Percentiles rank a stretch among this genome's conserved stretches.
These are phyloP conservation scores for Umimayanthus chanpuru DNA, from an alignment of 92 coral and sea anemone species.

Conservation along the genomic window DNA sequence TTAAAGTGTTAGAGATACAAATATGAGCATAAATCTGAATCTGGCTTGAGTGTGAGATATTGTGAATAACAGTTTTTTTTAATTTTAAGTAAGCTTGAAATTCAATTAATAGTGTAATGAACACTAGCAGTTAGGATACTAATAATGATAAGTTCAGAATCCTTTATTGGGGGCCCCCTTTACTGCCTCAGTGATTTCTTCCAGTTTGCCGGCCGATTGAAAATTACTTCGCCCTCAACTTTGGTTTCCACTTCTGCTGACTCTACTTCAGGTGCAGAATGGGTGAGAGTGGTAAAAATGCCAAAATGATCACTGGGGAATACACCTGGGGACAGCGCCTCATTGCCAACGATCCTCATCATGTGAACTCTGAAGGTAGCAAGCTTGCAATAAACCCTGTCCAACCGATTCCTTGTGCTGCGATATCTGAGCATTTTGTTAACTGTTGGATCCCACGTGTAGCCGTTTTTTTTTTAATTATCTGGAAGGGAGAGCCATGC, in stretches of 20 bases:
- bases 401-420: constrained; percentile 51
- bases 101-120: no score
- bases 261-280: neutral
- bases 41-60: no score
- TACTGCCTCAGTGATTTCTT: constrained; percentile 13
- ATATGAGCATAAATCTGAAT: no score
- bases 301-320: constrained; percentile 72
- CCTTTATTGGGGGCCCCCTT: no score
- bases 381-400: constrained; percentile 67
- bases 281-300: constrained; percentile 31
- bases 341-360: constrained; percentile 45
- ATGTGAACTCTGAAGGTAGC: constrained; percentile 46
- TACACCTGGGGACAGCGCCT: constrained; percentile 21
- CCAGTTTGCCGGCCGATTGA: constrained; percentile 59
- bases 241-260: neutral
- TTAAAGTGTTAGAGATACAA: no score
- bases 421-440: constrained; percentile 36
- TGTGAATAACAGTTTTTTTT: no score
- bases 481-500: constrained; percentile 54
- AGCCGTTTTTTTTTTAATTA: constrained; percentile 53
- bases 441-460: constrained; percentile 53
- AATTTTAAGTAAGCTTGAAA: no score
- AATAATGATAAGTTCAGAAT: neutral
- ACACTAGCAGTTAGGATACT: neutral
- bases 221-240: constrained; percentile 24